Percentiles rank a stretch among this genome's conserved stretches.
These are phyloP conservation scores for Diploptera punctata DNA, from an alignment of 2,888 invertebrate genomes.

Conservation along the genomic window DNA sequence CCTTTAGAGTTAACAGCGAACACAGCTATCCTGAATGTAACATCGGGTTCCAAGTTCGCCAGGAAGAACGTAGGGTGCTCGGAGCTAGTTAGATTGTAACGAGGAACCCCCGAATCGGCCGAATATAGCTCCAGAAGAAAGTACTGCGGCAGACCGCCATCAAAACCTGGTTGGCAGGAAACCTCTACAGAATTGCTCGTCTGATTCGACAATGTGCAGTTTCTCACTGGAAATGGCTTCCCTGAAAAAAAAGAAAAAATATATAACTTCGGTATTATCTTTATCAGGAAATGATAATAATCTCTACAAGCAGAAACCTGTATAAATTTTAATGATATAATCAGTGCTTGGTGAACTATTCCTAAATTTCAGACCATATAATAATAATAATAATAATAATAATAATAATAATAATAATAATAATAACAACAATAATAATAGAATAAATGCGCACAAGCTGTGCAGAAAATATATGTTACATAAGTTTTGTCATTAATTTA, in stretches of 20 bases:
- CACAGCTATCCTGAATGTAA: slow-evolving; percentile 77
- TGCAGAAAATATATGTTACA: no score
- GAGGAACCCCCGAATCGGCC: slow-evolving; percentile 48
- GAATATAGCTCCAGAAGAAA: slow-evolving; percentile 81
- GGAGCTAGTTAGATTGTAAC: slow-evolving; percentile 68
- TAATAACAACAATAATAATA: no score
- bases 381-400: no score
- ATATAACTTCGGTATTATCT: no score
- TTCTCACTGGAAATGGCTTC: slow-evolving; percentile 83
- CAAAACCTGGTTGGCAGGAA: slow-evolving; percentile 83
- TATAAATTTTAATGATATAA: no score
- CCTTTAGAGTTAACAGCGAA: slow-evolving; percentile 85
- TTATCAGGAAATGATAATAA: no score
- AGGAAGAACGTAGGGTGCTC: slow-evolving; percentile 78
- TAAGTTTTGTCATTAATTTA: no score
- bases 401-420: no score
- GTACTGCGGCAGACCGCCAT: slow-evolving; percentile 87
- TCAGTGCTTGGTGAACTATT: no score
- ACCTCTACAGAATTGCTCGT: slow-evolving; percentile 84
- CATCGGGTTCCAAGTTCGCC: slow-evolving; percentile 79
- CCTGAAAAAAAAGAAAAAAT: slow-evolving; percentile 69
- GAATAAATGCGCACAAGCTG: no score
- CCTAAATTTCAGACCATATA: no score
- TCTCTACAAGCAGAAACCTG: no score
- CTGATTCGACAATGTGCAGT: slow-evolving; percentile 85